Percentiles rank a stretch among this genome's conserved stretches.
phyloP scores from a whole-genome alignment of 2,113 vertebrate species.

The Heterotis niloticus region DNA sequence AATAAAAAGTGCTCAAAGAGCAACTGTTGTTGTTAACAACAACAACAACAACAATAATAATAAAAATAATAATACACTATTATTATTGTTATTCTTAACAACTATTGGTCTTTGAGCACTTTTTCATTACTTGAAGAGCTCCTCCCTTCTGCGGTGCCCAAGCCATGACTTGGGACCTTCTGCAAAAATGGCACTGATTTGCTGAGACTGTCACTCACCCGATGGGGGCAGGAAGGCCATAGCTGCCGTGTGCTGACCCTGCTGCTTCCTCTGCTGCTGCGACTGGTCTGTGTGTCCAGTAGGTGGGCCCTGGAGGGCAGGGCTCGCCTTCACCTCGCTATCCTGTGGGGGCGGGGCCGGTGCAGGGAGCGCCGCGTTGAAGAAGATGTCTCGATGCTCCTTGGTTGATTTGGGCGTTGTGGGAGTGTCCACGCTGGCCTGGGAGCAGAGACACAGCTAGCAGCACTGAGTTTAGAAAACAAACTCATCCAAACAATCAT shows the following conservation, averaged over 20 bases:
- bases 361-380: slow-evolving; percentile 65
- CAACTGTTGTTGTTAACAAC: too few species aligned
- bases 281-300: slow-evolving; percentile 56
- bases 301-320: slow-evolving; percentile 61
- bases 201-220: slow-evolving; percentile 55
- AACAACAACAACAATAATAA: too few species aligned
- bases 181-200: not conserved
- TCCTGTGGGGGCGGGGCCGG: slow-evolving; percentile 53
- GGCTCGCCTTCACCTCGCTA: slow-evolving; percentile 51
- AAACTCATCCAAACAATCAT: not conserved
- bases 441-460: not conserved
- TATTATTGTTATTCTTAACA: too few species aligned
- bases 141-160: too few species aligned
- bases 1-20: too few species aligned
- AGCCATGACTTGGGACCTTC: not conserved
- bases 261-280: slow-evolving; percentile 30
- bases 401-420: slow-evolving; percentile 85
- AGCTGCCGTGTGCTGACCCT: slow-evolving; percentile 42
- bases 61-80: too few species aligned
- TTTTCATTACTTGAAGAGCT: too few species aligned
- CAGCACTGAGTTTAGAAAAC: too few species aligned
- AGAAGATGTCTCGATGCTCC: slow-evolving; percentile 84
- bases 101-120: too few species aligned
- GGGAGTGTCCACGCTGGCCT: slow-evolving; percentile 77
- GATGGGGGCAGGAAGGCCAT: slow-evolving; percentile 40